Evolutionary conservation across 2,888 invertebrate genomes (phyloP).

Genomic region (Halictus ligatus): DNA sequence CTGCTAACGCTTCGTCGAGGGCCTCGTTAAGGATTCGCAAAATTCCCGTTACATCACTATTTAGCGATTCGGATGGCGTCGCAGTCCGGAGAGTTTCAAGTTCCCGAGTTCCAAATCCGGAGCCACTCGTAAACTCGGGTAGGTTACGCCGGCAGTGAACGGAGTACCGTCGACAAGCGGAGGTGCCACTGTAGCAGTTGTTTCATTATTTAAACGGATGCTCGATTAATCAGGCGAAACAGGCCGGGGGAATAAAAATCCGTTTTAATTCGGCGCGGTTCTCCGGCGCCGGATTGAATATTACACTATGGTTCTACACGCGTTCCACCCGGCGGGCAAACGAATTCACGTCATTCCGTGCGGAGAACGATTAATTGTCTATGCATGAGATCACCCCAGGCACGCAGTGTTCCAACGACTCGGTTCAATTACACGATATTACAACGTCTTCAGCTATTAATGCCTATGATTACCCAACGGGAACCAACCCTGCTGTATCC

Average conservation of each 20-base stretch:
- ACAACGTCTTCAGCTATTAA: constrained; percentile 17
- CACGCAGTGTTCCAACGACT: constrained; percentile 14
- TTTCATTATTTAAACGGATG: background rate
- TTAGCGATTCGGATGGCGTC: constrained; percentile 20
- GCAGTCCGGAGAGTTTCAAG: constrained; percentile 15
- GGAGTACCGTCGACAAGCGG: background rate
- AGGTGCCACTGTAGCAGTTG: background rate
- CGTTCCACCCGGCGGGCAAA: background rate
- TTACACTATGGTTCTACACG: background rate
- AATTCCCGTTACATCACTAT: constrained; percentile 50
- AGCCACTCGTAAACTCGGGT: background rate
- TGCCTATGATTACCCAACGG: constrained; percentile 14
- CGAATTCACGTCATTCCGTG: constrained; percentile 27
- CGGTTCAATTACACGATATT: constrained; percentile 20
- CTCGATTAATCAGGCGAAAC: background rate
- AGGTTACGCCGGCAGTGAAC: background rate
- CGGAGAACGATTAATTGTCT: constrained; percentile 38
- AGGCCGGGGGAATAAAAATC: background rate
- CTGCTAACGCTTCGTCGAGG: constrained; percentile 14
- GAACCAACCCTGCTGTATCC: background rate
- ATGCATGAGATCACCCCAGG: constrained; percentile 27
- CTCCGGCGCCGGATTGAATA: background rate
- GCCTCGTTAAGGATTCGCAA: constrained; percentile 34
- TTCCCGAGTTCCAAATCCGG: constrained; percentile 16
- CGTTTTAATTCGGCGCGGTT: background rate